phyloP scores from a whole-genome alignment of 30 jellyfish, hydroid and myxozoan genomes.

The Cassiopea xamachana region DNA sequence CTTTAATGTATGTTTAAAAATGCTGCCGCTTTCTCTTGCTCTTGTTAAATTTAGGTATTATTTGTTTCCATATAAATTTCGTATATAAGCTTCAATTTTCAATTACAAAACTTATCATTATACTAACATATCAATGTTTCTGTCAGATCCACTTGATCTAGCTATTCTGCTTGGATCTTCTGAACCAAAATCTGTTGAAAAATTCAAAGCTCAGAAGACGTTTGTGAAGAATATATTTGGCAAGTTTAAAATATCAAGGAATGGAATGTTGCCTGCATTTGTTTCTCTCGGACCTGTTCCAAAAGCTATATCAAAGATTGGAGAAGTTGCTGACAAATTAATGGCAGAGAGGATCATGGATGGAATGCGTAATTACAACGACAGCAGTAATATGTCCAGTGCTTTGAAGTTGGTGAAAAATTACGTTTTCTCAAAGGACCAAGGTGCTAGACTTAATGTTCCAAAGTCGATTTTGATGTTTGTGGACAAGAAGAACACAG shows the following conservation, averaged over 20 bases:
- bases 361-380: slow-evolving; percentile 14
- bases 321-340: slow-evolving; percentile 31
- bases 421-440: slow-evolving; percentile 60
- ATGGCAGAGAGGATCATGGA: slow-evolving; percentile 5
- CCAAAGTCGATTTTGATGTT: slow-evolving; percentile 81
- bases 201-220: slow-evolving; percentile 60
- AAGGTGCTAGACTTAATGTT: slow-evolving; percentile 84
- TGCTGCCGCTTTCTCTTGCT: too few relatives aligned
- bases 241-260: slow-evolving; percentile 35
- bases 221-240: slow-evolving; percentile 27
- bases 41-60: too few relatives aligned
- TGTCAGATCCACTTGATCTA: slow-evolving; percentile 38
- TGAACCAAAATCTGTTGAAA: slow-evolving; percentile 29
- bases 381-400: slow-evolving; percentile 56
- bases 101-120: too few relatives aligned
- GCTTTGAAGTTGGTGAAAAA: slow-evolving; percentile 80
- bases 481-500: slow-evolving; percentile 72
- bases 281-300: slow-evolving; percentile 71
- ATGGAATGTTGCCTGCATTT: slow-evolving; percentile 45
- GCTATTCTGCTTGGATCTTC: slow-evolving; percentile 76
- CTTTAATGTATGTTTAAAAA: too few relatives aligned
- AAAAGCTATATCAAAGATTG: slow-evolving; percentile 24
- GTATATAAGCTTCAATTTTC: too few relatives aligned
- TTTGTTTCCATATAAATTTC: too few relatives aligned
- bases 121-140: neutral